phyloP scores from a whole-genome alignment of 2,888 invertebrate species.

The Cephonodes hylas region DNA sequence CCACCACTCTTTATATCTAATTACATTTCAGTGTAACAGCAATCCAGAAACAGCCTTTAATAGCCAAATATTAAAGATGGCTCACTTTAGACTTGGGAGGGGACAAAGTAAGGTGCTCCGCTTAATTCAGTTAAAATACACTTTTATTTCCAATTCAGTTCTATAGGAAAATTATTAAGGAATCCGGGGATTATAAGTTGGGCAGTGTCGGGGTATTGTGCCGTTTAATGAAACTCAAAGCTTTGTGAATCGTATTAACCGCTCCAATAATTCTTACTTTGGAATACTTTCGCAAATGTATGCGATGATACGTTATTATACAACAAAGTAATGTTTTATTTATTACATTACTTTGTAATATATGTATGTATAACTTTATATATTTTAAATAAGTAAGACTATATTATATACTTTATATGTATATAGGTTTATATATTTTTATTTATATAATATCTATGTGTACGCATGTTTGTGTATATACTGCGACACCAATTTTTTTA shows the following conservation, averaged over 20 bases:
- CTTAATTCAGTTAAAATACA: slow-evolving; percentile 25
- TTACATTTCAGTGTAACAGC: background rate
- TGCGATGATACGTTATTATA: background rate
- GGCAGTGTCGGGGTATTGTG: background rate
- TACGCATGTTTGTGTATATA: too few relatives aligned
- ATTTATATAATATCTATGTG: too few relatives aligned
- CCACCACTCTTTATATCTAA: too few relatives aligned
- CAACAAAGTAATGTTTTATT: background rate
- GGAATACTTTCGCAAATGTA: background rate
- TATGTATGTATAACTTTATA: too few relatives aligned
- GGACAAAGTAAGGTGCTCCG: background rate
- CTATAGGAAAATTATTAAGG: slow-evolving; percentile 25
- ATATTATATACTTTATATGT: too few relatives aligned
- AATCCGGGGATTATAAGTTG: slow-evolving; percentile 23
- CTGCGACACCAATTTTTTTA: too few relatives aligned
- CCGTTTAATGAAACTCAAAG: background rate
- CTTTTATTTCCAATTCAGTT: slow-evolving; percentile 20
- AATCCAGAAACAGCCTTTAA: background rate
- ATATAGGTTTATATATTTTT: too few relatives aligned
- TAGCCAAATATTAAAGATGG: slow-evolving; percentile 28
- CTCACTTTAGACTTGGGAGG: slow-evolving; percentile 17
- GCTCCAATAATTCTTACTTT: background rate
- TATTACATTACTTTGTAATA: too few relatives aligned
- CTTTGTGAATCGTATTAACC: background rate
- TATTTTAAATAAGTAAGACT: too few relatives aligned